phyloP scores from a whole-genome alignment of 2,797 vertebrate genomes.

The Pseudochirops corinnae region DNA sequence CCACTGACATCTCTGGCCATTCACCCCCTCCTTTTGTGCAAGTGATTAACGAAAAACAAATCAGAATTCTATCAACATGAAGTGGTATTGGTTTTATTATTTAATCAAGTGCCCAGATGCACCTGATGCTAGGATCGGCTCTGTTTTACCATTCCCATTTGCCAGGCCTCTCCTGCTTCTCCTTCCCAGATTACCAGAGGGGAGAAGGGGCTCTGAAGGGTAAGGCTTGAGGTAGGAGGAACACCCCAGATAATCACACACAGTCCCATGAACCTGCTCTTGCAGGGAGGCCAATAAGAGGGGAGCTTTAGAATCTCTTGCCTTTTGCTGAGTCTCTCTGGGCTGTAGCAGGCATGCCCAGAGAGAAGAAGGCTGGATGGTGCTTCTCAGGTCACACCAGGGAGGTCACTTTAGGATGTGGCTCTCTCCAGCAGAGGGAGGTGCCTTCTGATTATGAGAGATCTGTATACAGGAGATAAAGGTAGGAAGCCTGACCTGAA shows the following conservation, averaged over 20 bases:
- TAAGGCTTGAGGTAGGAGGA: neutral
- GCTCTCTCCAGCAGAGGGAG: neutral
- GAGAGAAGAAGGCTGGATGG: neutral
- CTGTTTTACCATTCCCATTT: neutral
- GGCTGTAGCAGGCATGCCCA: neutral
- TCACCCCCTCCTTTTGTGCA: neutral
- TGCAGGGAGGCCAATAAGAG: neutral
- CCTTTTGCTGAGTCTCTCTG: neutral
- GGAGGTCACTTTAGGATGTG: neutral
- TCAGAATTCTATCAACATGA: neutral
- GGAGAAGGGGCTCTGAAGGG: neutral
- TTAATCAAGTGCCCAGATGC: neutral
- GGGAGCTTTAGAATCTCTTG: neutral
- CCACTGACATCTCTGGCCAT: neutral
- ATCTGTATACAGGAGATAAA: slow-evolving; percentile 14
- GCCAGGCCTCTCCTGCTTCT: neutral
- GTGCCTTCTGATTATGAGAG: neutral
- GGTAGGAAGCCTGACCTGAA: neutral
- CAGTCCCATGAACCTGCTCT: neutral
- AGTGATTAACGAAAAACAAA: neutral
- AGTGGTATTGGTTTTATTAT: neutral
- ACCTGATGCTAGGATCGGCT: neutral
- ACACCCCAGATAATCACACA: neutral
- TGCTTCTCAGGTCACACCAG: neutral
- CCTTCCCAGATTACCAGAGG: neutral